Conservation (phyloP, 2,113 vertebrate genomes). For the Vulpes ferrilata region DNA sequence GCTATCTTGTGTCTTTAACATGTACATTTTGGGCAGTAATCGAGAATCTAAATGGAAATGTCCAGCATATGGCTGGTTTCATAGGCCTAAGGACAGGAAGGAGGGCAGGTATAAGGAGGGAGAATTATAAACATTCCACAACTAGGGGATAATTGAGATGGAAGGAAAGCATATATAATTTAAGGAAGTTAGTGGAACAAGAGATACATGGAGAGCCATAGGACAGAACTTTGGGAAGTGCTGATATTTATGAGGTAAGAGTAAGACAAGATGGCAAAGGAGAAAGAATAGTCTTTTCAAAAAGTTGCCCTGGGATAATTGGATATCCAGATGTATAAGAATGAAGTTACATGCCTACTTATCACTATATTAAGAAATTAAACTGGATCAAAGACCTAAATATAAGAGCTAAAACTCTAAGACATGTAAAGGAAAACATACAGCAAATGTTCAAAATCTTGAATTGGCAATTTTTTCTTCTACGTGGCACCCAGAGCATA, state of each 20-base stretch:
- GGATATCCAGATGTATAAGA: not conserved
- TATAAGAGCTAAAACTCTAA: not conserved
- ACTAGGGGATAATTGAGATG: not conserved
- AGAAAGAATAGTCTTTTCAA: not conserved
- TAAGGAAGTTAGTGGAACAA: conserved; percentile 27
- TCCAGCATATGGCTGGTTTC: not conserved
- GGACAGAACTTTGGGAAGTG: not conserved
- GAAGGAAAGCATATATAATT: not conserved
- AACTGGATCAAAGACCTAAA: not conserved
- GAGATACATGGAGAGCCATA: not conserved
- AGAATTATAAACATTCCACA: not conserved
- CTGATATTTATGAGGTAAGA: not conserved
- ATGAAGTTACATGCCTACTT: not conserved
- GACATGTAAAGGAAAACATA: not conserved
- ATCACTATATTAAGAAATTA: not conserved
- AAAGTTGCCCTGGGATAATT: not conserved
- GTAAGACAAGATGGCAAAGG: not conserved
- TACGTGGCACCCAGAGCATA: not conserved
- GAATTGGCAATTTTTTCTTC: not conserved
- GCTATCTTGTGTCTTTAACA: not conserved
- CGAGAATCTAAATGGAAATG: not conserved
- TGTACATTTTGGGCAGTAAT: not conserved
- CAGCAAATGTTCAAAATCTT: not conserved
- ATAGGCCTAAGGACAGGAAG: not conserved
- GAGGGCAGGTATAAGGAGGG: not conserved